Evolutionary conservation across 2,888 invertebrate genomes (phyloP).

Genomic region (Acleris literana): DNA sequence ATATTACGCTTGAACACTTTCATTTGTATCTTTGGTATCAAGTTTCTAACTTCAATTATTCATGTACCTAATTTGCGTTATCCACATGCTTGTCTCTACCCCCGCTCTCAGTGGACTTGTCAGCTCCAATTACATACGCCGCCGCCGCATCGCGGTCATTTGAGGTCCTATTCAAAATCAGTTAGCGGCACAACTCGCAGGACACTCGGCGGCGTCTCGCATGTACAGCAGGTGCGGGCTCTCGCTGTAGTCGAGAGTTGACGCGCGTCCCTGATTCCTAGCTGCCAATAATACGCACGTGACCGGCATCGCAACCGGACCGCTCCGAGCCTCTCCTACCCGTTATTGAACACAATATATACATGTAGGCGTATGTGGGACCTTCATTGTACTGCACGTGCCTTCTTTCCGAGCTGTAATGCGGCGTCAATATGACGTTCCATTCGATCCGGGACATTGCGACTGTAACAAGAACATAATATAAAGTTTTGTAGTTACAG

Average conservation of each 20-base stretch:
- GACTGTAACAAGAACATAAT: constrained; percentile 12
- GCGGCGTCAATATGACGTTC: constrained; percentile 48
- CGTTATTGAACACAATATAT: constrained; percentile 63
- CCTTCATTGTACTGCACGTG: constrained; percentile 34
- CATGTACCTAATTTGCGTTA: not conserved
- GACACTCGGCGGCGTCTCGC: constrained; percentile 1
- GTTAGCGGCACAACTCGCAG: constrained; percentile 13
- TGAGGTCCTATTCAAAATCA: constrained; percentile 31
- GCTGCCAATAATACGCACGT: constrained; percentile 78
- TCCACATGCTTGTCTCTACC: not conserved
- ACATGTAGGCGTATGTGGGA: constrained; percentile 39
- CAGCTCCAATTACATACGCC: constrained; percentile 1
- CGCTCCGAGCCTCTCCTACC: constrained; percentile 51
- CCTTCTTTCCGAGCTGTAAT: constrained; percentile 25
- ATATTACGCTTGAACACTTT: not conserved
- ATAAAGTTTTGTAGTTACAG: constrained; percentile 26
- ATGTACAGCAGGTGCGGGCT: constrained; percentile 34
- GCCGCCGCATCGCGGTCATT: constrained; percentile 21
- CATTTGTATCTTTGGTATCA: not conserved
- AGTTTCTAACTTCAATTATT: not conserved
- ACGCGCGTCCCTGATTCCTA: constrained; percentile 66
- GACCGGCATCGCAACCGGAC: constrained; percentile 57
- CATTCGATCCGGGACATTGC: constrained; percentile 37
- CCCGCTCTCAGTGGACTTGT: constrained; percentile 8
- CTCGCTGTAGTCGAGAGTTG: constrained; percentile 46